Conservation (phyloP, 2,888 invertebrate species). For the Ernsta delagoae region DNA sequence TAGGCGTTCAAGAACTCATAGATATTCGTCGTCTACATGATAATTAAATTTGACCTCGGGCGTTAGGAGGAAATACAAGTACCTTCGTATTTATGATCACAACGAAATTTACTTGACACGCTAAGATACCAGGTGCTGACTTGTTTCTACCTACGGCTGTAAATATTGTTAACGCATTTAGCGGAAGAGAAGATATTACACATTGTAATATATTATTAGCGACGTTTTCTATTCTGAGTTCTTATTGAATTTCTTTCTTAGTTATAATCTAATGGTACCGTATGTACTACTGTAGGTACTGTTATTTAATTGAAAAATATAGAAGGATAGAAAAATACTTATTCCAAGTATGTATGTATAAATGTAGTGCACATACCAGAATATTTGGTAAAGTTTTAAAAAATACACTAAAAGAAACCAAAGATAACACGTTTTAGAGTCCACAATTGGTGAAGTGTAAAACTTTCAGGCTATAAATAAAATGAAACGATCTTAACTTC, state of each 20-base stretch:
- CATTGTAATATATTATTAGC: slow-evolving; percentile 32
- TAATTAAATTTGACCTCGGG: slow-evolving; percentile 82
- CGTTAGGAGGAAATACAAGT: slow-evolving; percentile 63
- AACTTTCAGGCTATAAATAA: slow-evolving; percentile 47
- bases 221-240: not conserved
- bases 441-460: slow-evolving; percentile 38
- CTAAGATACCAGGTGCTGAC: slow-evolving; percentile 67
- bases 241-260: too few species aligned
- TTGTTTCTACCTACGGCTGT: slow-evolving; percentile 54
- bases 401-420: not conserved
- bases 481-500: slow-evolving; percentile 66
- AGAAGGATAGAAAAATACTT: too few species aligned
- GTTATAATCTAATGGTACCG: too few species aligned
- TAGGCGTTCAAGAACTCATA: slow-evolving; percentile 62
- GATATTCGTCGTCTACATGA: slow-evolving; percentile 72
- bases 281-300: too few species aligned
- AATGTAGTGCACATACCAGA: too few species aligned
- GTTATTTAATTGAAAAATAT: too few species aligned
- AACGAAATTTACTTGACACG: slow-evolving; percentile 72
- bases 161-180: slow-evolving; percentile 63
- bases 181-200: slow-evolving; percentile 41
- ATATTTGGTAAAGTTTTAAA: not conserved
- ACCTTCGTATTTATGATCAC: slow-evolving; percentile 68
- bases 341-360: not conserved
- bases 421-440: slow-evolving; percentile 16